Conservation (phyloP, 1,140 invertebrate genomes). For the Pseudobourletiella spinata region DNA sequence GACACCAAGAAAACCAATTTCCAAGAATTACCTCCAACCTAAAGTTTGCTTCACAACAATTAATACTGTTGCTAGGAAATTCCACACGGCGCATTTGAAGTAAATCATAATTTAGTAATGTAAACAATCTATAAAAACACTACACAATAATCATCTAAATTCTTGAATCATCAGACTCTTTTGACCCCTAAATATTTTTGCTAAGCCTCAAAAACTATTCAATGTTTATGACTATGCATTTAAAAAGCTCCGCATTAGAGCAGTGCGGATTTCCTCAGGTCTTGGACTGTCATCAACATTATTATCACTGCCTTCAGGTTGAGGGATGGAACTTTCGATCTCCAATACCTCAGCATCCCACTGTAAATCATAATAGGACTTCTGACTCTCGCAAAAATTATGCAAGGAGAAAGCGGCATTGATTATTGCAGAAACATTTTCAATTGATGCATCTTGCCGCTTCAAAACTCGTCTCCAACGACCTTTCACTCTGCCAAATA, state of each 20-base stretch:
- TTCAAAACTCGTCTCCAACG: neutral
- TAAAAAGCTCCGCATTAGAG: neutral
- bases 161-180: too few relatives aligned
- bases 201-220: too few relatives aligned
- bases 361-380: neutral
- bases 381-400: neutral
- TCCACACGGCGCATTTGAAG: too few relatives aligned
- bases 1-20: too few relatives aligned
- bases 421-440: neutral
- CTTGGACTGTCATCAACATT: neutral
- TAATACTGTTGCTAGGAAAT: too few relatives aligned
- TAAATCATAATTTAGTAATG: too few relatives aligned
- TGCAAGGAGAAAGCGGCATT: neutral
- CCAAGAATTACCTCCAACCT: too few relatives aligned
- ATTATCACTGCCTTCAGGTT: neutral
- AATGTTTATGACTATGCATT: too few relatives aligned
- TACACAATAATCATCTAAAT: too few relatives aligned
- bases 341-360: neutral
- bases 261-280: neutral
- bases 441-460: neutral
- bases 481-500: neutral
- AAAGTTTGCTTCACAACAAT: too few relatives aligned
- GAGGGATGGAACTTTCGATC: neutral
- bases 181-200: too few relatives aligned
- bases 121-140: too few relatives aligned